Conservation (phyloP, 2,113 vertebrate species). For the Marmota monax region DNA sequence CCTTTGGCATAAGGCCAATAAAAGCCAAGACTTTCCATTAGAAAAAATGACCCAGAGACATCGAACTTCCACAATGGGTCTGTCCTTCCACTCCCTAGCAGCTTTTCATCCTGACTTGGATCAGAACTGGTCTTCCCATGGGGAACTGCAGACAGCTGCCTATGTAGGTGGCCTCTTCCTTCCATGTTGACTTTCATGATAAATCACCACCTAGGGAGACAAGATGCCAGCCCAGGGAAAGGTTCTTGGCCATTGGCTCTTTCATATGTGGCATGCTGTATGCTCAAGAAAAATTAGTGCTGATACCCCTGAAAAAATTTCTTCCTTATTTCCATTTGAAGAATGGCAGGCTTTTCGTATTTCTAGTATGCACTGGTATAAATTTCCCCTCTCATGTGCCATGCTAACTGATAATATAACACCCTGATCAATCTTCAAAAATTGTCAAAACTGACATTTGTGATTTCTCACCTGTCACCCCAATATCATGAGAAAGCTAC, state of each 20-base stretch:
- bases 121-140: background rate
- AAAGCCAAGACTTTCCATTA: background rate
- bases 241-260: background rate
- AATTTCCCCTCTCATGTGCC: background rate
- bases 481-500: background rate
- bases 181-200: background rate
- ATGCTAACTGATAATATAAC: slow-evolving; percentile 19
- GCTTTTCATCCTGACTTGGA: background rate
- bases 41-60: background rate
- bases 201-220: background rate
- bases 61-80: background rate
- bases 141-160: background rate
- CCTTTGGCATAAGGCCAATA: background rate
- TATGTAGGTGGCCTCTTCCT: background rate
- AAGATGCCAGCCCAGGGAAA: background rate
- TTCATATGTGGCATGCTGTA: background rate
- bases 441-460: background rate
- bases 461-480: background rate
- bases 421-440: background rate
- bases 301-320: slow-evolving; percentile 10
- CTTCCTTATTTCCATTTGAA: background rate
- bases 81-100: background rate
- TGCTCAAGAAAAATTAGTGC: background rate
- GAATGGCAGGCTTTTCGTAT: slow-evolving; percentile 18
- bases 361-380: background rate